A percentile compares a stretch with the other conserved stretches of the same genome.
Evolutionary conservation across 2,888 invertebrate genomes (phyloP).

Genomic region (Thera britannica): DNA sequence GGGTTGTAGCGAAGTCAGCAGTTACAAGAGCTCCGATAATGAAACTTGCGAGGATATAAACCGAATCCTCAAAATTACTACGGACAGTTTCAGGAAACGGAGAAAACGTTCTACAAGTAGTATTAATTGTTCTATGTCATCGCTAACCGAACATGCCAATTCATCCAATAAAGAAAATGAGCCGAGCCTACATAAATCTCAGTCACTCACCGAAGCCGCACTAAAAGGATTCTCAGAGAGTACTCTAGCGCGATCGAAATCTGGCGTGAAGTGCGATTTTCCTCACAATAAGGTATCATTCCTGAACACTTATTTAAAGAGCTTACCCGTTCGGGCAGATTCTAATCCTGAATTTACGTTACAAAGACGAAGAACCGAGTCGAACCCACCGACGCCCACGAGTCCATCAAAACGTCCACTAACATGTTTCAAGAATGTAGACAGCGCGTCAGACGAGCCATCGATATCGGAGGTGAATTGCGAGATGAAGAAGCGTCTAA

Average conservation of each 20-base stretch:
- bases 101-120: slow-evolving; percentile 48
- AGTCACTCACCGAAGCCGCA: slow-evolving; percentile 69
- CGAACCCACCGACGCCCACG: slow-evolving; percentile 6
- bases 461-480: slow-evolving; percentile 74
- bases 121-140: slow-evolving; percentile 53
- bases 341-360: slow-evolving; percentile 73
- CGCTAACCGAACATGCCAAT: slow-evolving; percentile 54
- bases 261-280: slow-evolving; percentile 67
- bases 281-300: slow-evolving; percentile 80
- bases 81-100: slow-evolving; percentile 41
- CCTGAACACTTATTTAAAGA: slow-evolving; percentile 81
- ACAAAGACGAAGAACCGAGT: slow-evolving; percentile 47
- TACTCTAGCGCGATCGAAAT: slow-evolving; percentile 69
- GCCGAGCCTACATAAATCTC: slow-evolving; percentile 69
- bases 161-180: slow-evolving; percentile 59
- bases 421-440: slow-evolving; percentile 57
- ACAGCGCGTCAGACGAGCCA: slow-evolving; percentile 70
- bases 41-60: slow-evolving; percentile 68
- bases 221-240: slow-evolving; percentile 54
- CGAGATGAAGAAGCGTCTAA: slow-evolving; percentile 79
- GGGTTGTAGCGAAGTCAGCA: slow-evolving; percentile 75
- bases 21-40: slow-evolving; percentile 82
- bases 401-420: slow-evolving; percentile 50
- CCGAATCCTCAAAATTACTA: slow-evolving; percentile 49
- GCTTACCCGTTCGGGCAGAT: slow-evolving; percentile 72